phyloP scores from a whole-genome alignment of 2,888 invertebrate species.

The Lamellibrachia satsuma region DNA sequence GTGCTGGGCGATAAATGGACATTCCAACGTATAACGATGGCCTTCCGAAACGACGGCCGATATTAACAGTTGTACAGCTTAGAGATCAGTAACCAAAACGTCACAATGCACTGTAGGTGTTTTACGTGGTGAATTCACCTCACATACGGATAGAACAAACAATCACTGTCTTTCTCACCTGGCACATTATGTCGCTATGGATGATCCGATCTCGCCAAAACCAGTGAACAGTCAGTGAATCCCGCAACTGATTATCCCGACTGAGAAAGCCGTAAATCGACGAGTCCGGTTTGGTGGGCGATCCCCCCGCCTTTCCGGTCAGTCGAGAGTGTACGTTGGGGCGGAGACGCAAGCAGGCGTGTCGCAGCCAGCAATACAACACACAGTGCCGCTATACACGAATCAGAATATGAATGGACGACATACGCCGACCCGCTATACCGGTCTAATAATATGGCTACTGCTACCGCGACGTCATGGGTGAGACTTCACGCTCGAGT shows the following conservation, averaged over 20 bases:
- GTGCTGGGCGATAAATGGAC: background rate
- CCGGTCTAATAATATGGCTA: slow-evolving; percentile 17
- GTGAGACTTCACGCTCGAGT: background rate
- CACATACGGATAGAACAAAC: background rate
- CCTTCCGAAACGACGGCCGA: background rate
- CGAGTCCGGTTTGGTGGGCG: background rate
- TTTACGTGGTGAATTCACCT: background rate
- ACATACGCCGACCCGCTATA: background rate
- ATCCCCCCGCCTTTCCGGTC: background rate
- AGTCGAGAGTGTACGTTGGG: background rate
- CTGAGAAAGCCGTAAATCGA: background rate
- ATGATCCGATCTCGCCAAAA: background rate
- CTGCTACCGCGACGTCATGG: background rate
- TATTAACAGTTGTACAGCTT: background rate
- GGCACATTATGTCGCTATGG: background rate
- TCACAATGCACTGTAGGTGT: background rate
- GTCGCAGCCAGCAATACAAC: background rate
- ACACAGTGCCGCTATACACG: background rate
- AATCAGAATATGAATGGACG: background rate
- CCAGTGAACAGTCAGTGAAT: background rate
- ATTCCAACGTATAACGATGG: background rate
- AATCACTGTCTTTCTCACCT: slow-evolving; percentile 4
- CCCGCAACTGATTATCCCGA: background rate
- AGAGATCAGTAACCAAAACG: background rate
- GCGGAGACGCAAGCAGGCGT: background rate